phyloP scores from a whole-genome alignment of 64 coral and sea anemone genomes.

The Montipora foliosa region DNA sequence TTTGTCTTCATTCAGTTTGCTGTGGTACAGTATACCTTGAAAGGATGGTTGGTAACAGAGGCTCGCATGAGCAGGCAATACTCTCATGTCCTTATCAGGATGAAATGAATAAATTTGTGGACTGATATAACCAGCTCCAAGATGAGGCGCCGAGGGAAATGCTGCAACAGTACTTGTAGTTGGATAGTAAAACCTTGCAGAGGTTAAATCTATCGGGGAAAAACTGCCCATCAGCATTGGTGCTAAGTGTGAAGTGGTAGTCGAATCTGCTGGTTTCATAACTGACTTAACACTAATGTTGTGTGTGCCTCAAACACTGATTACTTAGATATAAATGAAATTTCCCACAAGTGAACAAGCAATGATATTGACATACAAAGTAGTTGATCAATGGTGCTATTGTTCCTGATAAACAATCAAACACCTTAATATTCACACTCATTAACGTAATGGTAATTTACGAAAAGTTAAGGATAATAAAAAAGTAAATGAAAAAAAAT shows the following conservation, averaged over 20 bases:
- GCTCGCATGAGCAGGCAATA: neutral
- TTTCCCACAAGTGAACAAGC: slow-evolving; percentile 23
- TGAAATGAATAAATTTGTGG: slow-evolving; percentile 1
- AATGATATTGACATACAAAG: slow-evolving; percentile 1
- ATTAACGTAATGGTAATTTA: neutral
- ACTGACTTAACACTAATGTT: neutral
- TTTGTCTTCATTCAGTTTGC: slow-evolving; percentile 52
- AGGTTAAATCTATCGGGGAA: neutral
- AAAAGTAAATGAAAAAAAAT: neutral
- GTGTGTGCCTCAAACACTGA: neutral
- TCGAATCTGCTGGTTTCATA: neutral
- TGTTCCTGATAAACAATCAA: slow-evolving; percentile 16
- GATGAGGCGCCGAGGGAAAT: neutral
- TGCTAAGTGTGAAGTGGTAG: neutral
- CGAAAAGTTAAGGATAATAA: neutral
- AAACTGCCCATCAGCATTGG: neutral
- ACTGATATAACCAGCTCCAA: neutral
- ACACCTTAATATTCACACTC: neutral
- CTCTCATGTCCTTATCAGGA: neutral
- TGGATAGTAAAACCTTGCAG: neutral
- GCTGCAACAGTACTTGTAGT: neutral
- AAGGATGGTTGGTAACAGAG: neutral
- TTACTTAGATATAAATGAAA: neutral
- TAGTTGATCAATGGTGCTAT: neutral
- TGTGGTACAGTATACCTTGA: slow-evolving; percentile 12